Conservation (phyloP, 2,888 invertebrate species). For the Punctoribates punctum region DNA sequence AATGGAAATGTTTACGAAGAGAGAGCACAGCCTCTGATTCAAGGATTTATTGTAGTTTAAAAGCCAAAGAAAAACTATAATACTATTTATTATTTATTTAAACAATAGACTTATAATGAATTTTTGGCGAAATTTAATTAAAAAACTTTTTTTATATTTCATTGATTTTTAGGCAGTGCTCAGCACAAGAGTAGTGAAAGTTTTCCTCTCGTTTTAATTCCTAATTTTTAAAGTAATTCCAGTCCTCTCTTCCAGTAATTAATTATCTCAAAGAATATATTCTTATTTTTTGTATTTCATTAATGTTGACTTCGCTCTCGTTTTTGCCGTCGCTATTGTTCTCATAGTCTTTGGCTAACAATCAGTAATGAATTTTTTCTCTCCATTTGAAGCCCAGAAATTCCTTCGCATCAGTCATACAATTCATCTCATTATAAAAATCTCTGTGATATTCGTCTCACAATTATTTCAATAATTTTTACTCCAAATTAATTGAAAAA, state of each 20-base stretch:
- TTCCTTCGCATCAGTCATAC: not conserved
- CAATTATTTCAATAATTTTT: slow-evolving; percentile 31
- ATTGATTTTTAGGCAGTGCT: slow-evolving; percentile 15
- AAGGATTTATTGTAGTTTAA: not conserved
- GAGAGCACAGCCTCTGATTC: not conserved
- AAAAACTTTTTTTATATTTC: not conserved
- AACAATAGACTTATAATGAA: slow-evolving; percentile 3
- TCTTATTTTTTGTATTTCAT: slow-evolving; percentile 22
- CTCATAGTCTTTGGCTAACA: not conserved
- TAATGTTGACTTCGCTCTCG: not conserved
- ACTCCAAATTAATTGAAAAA: slow-evolving; percentile 27
- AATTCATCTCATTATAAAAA: not conserved
- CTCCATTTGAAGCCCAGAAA: not conserved
- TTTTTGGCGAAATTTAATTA: not conserved
- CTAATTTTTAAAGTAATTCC: slow-evolving; percentile 7
- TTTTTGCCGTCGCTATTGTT: not conserved
- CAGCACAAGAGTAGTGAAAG: not conserved
- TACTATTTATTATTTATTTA: not conserved
- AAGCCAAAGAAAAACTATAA: not conserved
- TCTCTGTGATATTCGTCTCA: slow-evolving; percentile 27
- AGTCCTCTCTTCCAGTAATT: not conserved
- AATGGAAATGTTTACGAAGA: not conserved
- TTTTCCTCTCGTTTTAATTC: slow-evolving; percentile 2
- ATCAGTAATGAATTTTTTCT: slow-evolving; percentile 11
- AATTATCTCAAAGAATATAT: slow-evolving; percentile 21